Evolutionary conservation across 2,113 vertebrate genomes (phyloP), one percentile per base, ranked within the genome.

Genomic region (Chauna torquata): DNA sequence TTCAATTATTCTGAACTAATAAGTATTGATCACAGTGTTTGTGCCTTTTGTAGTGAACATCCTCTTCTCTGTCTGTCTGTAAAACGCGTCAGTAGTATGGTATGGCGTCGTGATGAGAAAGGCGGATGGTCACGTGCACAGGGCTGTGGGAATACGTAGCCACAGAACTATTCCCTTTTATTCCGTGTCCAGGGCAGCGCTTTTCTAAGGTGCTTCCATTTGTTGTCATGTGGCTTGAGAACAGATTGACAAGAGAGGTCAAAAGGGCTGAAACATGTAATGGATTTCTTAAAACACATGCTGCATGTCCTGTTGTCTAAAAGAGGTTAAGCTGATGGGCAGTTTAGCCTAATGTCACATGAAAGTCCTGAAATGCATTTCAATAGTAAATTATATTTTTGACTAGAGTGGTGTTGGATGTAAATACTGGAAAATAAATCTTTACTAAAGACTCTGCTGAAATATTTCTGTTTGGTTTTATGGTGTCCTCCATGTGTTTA

Each of bases 71-170:
- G 20, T 11, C 25, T 9, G 54, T 8, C 2, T 16, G 25, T 59
- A 34, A 4, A 42, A 6, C 47, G 0, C 4, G 24, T 27, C 47
- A 11, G 52, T 2, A 5, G 22, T 9, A 2, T 2, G 55, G 5
- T 9, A 1, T 0, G 3, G 34, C 22, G 0, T 2, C 18, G 74
- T 13, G 57, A 3, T 40, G 80, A 16, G 38, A 38, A 22, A 17
- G 70, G 38, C 61, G 59, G 40, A 5, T 40, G 72, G 18, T 22
- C 14, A 18, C 17, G 50, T 61, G 62, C 49, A 4, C 9, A 3
- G 61, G 78, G 72, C 65, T 38, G 15, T 8, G 64, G 69, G 28
- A 47, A 7, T 34, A 2, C 45, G 28, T 18, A 15, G 36, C 44
- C 61, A 11, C 28, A 23, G 8, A 30, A 15, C 30, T 50, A 0